Conservation (phyloP, 2,888 invertebrate genomes). For the Nephrotoma flavescens region DNA sequence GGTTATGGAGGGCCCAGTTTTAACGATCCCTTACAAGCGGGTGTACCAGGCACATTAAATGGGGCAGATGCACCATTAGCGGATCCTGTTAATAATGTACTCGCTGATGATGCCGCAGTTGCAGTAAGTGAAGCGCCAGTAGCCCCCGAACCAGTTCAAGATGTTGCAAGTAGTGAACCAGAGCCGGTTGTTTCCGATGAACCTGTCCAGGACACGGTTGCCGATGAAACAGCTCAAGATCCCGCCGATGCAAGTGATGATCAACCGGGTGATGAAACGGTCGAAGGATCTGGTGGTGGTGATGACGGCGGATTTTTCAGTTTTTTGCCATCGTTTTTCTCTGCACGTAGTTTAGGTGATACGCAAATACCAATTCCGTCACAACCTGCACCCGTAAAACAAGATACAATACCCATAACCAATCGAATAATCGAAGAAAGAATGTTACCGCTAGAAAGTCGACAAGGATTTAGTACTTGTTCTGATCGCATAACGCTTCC, state of each 20-base stretch:
- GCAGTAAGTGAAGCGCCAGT: neutral
- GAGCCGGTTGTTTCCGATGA: conserved; percentile 6
- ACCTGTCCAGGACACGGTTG: conserved; percentile 11
- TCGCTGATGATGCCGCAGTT: neutral
- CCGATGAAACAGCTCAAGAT: conserved; percentile 8
- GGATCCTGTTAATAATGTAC: neutral
- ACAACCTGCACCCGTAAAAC: neutral
- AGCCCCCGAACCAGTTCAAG: neutral
- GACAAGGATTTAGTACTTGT: conserved; percentile 34
- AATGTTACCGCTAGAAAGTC: conserved; percentile 12
- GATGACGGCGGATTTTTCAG: conserved; percentile 18
- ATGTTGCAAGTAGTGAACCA: neutral
- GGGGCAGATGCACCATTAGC: conserved; percentile 6
- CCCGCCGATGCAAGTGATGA: conserved; percentile 12
- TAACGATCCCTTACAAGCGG: conserved; percentile 8
- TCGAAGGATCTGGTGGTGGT: conserved; percentile 41
- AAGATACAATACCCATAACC: neutral
- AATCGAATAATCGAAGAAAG: neutral
- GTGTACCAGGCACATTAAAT: neutral
- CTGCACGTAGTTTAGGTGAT: neutral
- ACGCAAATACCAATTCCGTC: neutral
- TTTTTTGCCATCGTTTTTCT: conserved; percentile 9
- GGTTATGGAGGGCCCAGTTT: conserved; percentile 8
- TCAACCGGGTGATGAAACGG: conserved; percentile 20
- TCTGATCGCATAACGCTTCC: conserved; percentile 63